A percentile compares a stretch with the other conserved stretches of the same genome.
Conservation (phyloP, 2,888 invertebrate species). For the Drosophila ustulata region DNA sequence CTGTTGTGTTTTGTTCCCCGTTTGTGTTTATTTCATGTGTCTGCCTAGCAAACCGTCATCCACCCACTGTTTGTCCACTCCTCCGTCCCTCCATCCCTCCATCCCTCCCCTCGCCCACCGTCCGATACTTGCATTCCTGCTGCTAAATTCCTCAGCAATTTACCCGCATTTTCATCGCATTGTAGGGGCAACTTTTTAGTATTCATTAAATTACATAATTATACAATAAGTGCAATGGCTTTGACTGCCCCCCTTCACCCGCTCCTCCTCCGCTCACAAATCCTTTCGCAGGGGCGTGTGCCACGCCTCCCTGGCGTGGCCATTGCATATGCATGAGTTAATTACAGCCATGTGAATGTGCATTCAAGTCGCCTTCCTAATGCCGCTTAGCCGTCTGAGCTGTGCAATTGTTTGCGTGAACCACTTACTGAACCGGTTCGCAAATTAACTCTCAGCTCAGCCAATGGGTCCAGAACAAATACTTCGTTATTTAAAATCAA, state of each 20-base stretch:
- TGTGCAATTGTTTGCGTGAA: background rate
- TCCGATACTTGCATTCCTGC: background rate
- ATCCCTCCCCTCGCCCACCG: background rate
- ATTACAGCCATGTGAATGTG: constrained; percentile 26
- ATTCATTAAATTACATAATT: constrained; percentile 79
- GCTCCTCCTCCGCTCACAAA: no score
- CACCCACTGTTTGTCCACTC: background rate
- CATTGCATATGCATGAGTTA: constrained; percentile 51
- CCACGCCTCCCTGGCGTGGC: constrained; percentile 4
- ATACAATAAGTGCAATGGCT: constrained; percentile 76
- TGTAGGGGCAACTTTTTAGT: constrained; percentile 66
- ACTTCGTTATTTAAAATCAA: no score
- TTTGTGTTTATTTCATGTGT: constrained; percentile 60
- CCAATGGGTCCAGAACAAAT: no score
- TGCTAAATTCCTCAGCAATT: constrained; percentile 1
- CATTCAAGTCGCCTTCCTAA: background rate
- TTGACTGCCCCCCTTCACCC: constrained; percentile 23
- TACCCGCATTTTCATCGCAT: constrained; percentile 25
- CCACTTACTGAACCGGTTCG: constrained; percentile 1
- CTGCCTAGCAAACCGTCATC: constrained; percentile 7
- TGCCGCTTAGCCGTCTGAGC: background rate
- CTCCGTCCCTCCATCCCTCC: background rate
- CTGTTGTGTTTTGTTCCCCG: constrained; percentile 29
- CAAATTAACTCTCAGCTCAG: no score
- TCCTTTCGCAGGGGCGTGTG: constrained; percentile 9